A percentile compares a stretch with the other conserved stretches of the same genome.
These are phyloP conservation scores for Hydriomena furcata DNA, from an alignment of 2,888 invertebrate genomes.

Conservation along the genomic window DNA sequence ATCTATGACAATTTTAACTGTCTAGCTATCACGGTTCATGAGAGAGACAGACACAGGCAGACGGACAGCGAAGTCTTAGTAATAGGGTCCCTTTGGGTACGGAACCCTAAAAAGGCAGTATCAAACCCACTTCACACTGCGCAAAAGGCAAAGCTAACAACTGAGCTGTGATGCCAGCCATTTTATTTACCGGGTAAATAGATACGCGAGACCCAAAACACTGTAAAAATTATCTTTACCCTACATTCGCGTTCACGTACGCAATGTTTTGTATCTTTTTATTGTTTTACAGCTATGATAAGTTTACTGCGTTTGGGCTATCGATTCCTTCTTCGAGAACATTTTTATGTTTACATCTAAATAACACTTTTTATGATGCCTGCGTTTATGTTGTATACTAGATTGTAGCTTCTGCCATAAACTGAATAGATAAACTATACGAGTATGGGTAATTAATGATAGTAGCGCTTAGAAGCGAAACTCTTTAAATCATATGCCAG, in stretches of 20 bases:
- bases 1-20: too few species aligned
- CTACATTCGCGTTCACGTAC: slow-evolving; percentile 30
- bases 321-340: slow-evolving; percentile 24
- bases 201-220: slow-evolving; percentile 35
- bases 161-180: too few species aligned
- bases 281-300: slow-evolving; percentile 50
- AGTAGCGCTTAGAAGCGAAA: slow-evolving; percentile 3
- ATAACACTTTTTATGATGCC: slow-evolving; percentile 33
- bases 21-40: too few species aligned
- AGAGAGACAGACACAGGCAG: too few species aligned
- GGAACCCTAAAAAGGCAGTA: too few species aligned
- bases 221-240: slow-evolving; percentile 43
- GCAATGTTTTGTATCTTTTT: slow-evolving; percentile 49
- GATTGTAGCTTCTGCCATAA: background rate
- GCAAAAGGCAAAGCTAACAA: too few species aligned
- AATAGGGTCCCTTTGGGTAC: too few species aligned
- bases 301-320: slow-evolving; percentile 27
- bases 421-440: background rate
- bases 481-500: too few species aligned
- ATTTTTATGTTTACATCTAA: slow-evolving; percentile 32
- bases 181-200: too few species aligned
- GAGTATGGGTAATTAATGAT: too few species aligned
- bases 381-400: background rate
- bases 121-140: too few species aligned
- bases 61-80: too few species aligned